These are phyloP conservation scores for Scleropages formosus DNA, from an alignment of 2,797 vertebrate species.

Conservation along the genomic window DNA sequence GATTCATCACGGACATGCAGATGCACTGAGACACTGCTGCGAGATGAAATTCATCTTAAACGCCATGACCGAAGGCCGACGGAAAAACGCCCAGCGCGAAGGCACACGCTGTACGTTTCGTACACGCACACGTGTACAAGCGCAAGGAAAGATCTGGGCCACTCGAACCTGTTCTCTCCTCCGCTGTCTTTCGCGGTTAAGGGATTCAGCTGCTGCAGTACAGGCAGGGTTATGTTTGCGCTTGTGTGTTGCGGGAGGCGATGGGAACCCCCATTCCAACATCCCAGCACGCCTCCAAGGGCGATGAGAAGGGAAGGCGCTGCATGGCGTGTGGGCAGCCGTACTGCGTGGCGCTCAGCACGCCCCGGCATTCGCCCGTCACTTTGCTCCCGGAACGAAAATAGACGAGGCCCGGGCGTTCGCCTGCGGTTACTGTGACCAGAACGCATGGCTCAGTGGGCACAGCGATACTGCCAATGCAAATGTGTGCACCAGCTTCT, in stretches of 20 bases:
- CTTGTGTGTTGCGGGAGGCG: too few relatives aligned
- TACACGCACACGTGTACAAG: too few relatives aligned
- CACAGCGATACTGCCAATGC: not conserved
- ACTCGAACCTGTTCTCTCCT: too few relatives aligned
- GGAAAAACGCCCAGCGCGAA: too few relatives aligned
- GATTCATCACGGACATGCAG: not conserved
- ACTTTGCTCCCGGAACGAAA: constrained; percentile 7
- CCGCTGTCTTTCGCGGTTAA: too few relatives aligned
- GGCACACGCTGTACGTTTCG: too few relatives aligned
- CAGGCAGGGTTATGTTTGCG: not conserved
- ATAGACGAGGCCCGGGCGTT: not conserved
- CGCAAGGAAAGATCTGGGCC: too few relatives aligned
- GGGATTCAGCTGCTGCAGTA: too few relatives aligned
- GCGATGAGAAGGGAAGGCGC: not conserved
- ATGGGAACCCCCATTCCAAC: too few relatives aligned
- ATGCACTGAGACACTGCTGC: not conserved
- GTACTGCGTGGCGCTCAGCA: not conserved
- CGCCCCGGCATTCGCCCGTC: not conserved
- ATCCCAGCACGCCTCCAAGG: not conserved
- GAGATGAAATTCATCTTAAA: not conserved
- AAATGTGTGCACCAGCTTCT: too few relatives aligned
- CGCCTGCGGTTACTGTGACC: not conserved
- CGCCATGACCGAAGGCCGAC: too few relatives aligned
- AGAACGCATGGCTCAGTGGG: not conserved
- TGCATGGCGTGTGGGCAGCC: not conserved